These are phyloP conservation scores for Choristoneura rosaceana DNA, from an alignment of 2,888 invertebrate genomes.

Conservation along the genomic window DNA sequence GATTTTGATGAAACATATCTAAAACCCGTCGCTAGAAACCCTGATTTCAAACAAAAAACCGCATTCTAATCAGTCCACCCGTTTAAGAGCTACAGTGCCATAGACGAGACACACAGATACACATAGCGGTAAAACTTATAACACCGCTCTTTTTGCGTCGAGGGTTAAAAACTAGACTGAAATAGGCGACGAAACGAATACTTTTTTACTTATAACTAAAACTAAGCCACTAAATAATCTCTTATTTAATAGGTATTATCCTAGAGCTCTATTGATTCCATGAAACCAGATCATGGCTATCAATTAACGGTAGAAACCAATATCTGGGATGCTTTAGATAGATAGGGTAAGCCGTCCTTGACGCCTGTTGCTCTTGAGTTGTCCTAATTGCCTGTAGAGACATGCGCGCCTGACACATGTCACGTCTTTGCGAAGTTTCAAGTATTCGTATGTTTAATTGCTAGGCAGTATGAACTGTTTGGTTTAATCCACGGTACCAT, in stretches of 20 bases:
- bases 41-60: too few species aligned
- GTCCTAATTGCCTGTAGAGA: constrained; percentile 31
- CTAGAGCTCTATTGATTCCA: neutral
- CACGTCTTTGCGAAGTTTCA: constrained; percentile 8
- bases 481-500: too few species aligned
- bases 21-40: too few species aligned
- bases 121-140: too few species aligned
- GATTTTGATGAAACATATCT: too few species aligned
- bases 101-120: too few species aligned
- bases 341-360: constrained; percentile 17
- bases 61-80: too few species aligned
- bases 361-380: constrained; percentile 30
- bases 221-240: neutral
- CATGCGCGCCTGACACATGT: constrained; percentile 25
- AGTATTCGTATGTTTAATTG: constrained; percentile 9
- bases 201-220: too few species aligned
- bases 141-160: too few species aligned
- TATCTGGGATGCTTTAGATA: constrained; percentile 22
- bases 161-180: too few species aligned
- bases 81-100: too few species aligned
- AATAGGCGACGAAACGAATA: too few species aligned
- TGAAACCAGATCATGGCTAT: neutral
- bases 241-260: neutral
- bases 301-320: constrained; percentile 24
- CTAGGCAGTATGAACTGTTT: neutral